A percentile compares a stretch with the other conserved stretches of the same genome.
Evolutionary conservation across 2,888 invertebrate species (phyloP).

Genomic region (Lathronympha strigana): DNA sequence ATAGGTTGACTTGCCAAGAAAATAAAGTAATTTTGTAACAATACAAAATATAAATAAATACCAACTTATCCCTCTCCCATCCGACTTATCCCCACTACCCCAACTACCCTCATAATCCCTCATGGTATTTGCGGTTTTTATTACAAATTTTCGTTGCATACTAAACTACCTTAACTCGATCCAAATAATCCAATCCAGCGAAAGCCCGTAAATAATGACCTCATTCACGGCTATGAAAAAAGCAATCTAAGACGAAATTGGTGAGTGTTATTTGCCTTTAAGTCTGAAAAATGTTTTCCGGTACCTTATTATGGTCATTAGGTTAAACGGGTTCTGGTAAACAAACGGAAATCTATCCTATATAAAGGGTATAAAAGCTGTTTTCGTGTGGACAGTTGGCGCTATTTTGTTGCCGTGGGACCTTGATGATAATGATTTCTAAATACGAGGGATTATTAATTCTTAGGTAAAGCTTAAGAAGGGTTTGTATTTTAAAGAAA

Average conservation of each 20-base stretch:
- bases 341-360: neutral
- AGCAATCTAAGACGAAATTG: conserved; percentile 13
- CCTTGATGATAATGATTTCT: too few species aligned
- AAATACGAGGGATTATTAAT: too few species aligned
- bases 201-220: neutral
- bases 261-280: neutral
- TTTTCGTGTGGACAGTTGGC: neutral
- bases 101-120: too few species aligned
- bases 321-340: neutral
- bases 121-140: too few species aligned
- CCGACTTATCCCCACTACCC: too few species aligned
- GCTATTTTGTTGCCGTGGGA: neutral
- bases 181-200: neutral
- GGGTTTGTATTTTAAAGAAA: too few species aligned
- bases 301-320: conserved; percentile 1
- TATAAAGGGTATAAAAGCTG: neutral
- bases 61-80: too few species aligned
- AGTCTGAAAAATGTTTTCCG: neutral
- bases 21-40: too few species aligned
- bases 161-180: neutral
- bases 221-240: neutral
- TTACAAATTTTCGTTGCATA: conserved; percentile 2
- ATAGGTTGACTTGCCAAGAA: too few species aligned
- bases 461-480: too few species aligned
- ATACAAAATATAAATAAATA: too few species aligned